A percentile compares a stretch with the other conserved stretches of the same genome.
Evolutionary conservation across 2,797 vertebrate species (phyloP).

Genomic region (Thaleichthys pacificus): DNA sequence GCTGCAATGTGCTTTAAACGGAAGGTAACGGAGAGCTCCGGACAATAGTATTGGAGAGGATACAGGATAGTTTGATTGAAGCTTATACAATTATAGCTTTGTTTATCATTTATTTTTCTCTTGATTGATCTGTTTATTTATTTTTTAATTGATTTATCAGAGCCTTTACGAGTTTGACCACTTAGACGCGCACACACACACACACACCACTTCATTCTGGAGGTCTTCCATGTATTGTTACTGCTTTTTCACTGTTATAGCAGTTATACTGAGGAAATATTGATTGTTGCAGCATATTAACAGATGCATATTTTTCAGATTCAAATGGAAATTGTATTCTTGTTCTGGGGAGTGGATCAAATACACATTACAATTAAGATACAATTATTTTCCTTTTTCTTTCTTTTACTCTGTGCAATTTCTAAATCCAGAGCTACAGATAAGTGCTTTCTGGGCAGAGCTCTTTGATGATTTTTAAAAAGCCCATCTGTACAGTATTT

Average conservation of each 20-base stretch:
- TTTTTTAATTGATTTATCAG: slow-evolving; percentile 39
- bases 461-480: slow-evolving; percentile 60
- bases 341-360: slow-evolving; percentile 21
- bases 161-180: slow-evolving; percentile 10
- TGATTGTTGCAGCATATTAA: slow-evolving; percentile 36
- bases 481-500: slow-evolving; percentile 79
- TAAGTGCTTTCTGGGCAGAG: slow-evolving; percentile 52
- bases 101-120: slow-evolving; percentile 17
- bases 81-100: slow-evolving; percentile 26
- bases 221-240: slow-evolving; percentile 34
- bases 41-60: slow-evolving; percentile 12
- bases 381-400: slow-evolving; percentile 3
- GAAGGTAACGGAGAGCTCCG: not conserved
- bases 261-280: slow-evolving; percentile 6
- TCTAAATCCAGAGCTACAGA: slow-evolving; percentile 12
- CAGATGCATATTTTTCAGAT: slow-evolving; percentile 46
- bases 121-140: slow-evolving; percentile 41
- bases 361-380: slow-evolving; percentile 18
- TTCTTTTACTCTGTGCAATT: slow-evolving; percentile 6
- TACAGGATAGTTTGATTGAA: slow-evolving; percentile 9
- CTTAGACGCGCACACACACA: slow-evolving; percentile 15
- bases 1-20: slow-evolving; percentile 8
- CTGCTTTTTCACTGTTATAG: slow-evolving; percentile 9
- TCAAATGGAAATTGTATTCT: slow-evolving; percentile 29
- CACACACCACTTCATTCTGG: slow-evolving; percentile 22